Conservation (phyloP, 2,797 vertebrate genomes). For the Gymnocypris eckloni region DNA sequence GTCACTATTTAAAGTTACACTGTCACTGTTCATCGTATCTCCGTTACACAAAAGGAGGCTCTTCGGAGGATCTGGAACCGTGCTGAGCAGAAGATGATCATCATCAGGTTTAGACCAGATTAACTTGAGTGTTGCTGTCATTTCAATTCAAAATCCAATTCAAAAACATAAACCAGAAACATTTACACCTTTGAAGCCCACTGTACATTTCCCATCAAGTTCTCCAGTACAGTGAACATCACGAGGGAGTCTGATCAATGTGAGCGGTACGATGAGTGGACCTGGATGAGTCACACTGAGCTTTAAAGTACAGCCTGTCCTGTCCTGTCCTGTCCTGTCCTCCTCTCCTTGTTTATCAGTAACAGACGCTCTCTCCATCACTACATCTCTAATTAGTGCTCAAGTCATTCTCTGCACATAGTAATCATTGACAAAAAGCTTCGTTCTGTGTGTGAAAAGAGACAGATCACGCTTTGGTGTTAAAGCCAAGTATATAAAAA, state of each 20-base stretch:
- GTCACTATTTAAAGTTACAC: background rate
- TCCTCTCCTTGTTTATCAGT: constrained; percentile 38
- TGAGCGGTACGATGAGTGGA: constrained; percentile 30
- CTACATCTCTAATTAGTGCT: background rate
- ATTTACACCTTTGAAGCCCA: no score
- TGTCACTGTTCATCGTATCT: background rate
- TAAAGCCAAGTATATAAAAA: constrained; percentile 9
- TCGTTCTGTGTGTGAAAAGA: background rate
- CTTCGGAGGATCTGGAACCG: background rate
- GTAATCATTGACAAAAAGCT: constrained; percentile 15
- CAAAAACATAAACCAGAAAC: background rate
- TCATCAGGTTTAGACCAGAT: background rate
- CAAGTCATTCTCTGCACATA: background rate
- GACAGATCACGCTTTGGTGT: background rate
- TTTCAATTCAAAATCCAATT: background rate
- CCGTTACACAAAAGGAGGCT: background rate
- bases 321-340: constrained; percentile 26
- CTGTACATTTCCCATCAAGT: background rate
- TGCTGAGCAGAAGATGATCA: background rate
- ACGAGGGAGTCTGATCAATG: constrained; percentile 33
- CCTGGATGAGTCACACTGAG: constrained; percentile 53
- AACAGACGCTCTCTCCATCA: background rate
- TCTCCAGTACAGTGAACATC: constrained; percentile 5
- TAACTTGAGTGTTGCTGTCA: background rate
- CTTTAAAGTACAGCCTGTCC: constrained; percentile 50